Conservation (phyloP, 2,888 invertebrate genomes). For the Lasioglossum morio region DNA sequence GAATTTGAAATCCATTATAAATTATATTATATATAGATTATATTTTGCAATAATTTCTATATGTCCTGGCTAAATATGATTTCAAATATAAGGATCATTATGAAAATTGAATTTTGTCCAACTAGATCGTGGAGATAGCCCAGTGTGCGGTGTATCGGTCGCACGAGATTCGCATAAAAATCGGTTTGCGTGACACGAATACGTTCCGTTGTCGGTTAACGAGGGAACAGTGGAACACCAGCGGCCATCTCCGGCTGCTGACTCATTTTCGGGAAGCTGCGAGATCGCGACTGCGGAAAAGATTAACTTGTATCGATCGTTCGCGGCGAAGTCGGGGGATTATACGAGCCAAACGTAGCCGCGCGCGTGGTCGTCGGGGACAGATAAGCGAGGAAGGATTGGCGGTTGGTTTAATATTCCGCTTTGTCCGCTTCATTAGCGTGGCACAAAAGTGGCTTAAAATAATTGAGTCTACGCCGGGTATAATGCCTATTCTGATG, state of each 20-base stretch:
- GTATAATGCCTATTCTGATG: slow-evolving; percentile 81
- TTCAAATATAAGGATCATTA: too few species aligned
- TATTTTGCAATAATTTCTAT: too few species aligned
- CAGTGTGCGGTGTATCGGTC: not conserved
- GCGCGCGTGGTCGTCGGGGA: slow-evolving; percentile 28
- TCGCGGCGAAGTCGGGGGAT: slow-evolving; percentile 29
- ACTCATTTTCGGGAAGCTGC: slow-evolving; percentile 6
- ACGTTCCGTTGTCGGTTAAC: not conserved
- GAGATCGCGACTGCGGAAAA: not conserved
- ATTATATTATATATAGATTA: too few species aligned
- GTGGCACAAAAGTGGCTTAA: slow-evolving; percentile 82
- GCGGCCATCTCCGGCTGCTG: not conserved
- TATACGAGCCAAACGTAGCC: slow-evolving; percentile 48
- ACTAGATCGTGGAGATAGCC: too few species aligned
- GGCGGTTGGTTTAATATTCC: slow-evolving; percentile 77
- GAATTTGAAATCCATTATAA: too few species aligned
- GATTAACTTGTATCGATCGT: slow-evolving; percentile 48
- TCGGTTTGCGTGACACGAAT: not conserved
- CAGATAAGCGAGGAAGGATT: slow-evolving; percentile 62
- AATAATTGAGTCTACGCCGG: slow-evolving; percentile 82
- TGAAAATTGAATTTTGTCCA: too few species aligned
- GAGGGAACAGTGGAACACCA: not conserved
- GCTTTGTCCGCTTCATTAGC: slow-evolving; percentile 82
- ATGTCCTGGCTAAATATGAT: too few species aligned
- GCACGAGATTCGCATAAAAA: not conserved